A percentile compares a stretch with the other conserved stretches of the same genome.
Conservation (phyloP, 2,113 vertebrate species). For the Strigops habroptila region DNA sequence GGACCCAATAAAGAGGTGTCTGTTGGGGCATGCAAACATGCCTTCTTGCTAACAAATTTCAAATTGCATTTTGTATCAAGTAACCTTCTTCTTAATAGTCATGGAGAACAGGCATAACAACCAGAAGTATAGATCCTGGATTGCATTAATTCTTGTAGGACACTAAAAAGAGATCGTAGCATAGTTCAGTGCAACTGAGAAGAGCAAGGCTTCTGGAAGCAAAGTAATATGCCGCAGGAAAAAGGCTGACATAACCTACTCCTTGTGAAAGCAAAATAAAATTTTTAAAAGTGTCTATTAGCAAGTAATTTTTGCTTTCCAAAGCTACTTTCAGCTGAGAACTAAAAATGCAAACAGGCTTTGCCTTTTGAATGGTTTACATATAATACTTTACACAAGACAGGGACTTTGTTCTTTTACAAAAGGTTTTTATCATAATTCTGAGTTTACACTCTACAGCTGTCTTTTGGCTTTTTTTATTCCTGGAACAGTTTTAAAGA, state of each 20-base stretch:
- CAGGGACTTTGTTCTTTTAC: background rate
- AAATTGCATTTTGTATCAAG: background rate
- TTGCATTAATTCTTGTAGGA: background rate
- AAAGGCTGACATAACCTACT: background rate
- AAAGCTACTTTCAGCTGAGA: background rate
- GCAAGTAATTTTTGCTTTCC: background rate
- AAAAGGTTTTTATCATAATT: background rate
- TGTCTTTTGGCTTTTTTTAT: slow-evolving; percentile 1
- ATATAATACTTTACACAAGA: background rate
- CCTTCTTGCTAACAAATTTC: background rate
- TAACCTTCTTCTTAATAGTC: background rate
- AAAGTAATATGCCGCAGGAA: background rate
- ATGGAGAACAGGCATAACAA: background rate
- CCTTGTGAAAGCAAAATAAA: background rate
- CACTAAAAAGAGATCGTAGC: background rate
- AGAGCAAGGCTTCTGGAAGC: background rate
- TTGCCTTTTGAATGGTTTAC: background rate
- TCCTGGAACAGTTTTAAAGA: slow-evolving; percentile 1
- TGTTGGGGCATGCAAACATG: background rate
- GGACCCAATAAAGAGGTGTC: background rate
- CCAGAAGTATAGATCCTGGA: background rate
- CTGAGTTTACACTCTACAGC: background rate
- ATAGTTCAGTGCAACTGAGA: background rate
- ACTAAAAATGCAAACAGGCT: background rate
- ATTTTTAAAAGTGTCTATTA: background rate